Evolutionary conservation across 2,797 vertebrate genomes (phyloP), one percentile per base, ranked within the genome.

Genomic region (Cirrhinus mrigala): DNA sequence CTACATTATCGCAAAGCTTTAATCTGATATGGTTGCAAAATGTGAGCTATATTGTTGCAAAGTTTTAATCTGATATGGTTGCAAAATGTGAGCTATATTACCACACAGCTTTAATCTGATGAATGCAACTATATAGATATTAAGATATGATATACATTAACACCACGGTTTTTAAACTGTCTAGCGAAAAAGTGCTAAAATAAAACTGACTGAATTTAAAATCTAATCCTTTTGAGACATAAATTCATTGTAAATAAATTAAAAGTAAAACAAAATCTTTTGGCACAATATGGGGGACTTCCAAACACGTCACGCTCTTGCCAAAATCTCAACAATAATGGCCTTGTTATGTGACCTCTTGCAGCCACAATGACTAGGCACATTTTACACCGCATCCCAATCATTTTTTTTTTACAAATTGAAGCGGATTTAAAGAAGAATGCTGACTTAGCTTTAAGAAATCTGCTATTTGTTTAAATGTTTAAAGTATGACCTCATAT

Each of bases 281-380:
- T 56, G 33, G 62, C 44, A 46, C 16, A 12, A 24, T 16, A 9
- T 20, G 20, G 37, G 14, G 29, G 16, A 44, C 29, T 27, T 75
- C 46, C 66, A 68, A 79, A 71, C 44, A 27, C 2, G 12, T 27
- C 1, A 52, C 22, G 22, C 22, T 48, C 54, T 20, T 79, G 40
- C 14, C 27, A 64, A 29, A 46, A 66, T 40, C 40, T 3, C 16
- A 48, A 82, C 73, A 79, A 83, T 20, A 50, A 16, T 7, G 3
- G 2, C 33, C 10, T 76, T 83, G 71, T 83, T 66, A 37, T 37
- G 16, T 1, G 4, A 50, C 3, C 2, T 22, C 20, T 18, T 16
- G 33, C 18, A 54, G 27, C 22, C 20, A 66, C 58, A 40, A 48
- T 83, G 71, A 83, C 58, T 18, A 4, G 20, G 70, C 81, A 64